Evolutionary conservation across 1,140 invertebrate species (phyloP).

Genomic region (Cephus cinctus): DNA sequence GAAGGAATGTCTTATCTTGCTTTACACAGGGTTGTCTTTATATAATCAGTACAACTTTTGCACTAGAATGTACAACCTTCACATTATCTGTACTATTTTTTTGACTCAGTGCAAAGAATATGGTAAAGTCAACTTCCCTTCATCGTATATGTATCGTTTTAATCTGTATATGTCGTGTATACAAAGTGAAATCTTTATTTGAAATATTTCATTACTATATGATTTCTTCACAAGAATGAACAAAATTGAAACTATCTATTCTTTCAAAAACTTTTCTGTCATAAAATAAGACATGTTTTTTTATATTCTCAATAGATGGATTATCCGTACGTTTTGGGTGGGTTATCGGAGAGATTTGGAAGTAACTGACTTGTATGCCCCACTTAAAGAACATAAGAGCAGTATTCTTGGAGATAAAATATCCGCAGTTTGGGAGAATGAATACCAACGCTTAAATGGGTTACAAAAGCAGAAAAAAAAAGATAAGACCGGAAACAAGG

Average conservation of each 20-base stretch:
- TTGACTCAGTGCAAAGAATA: too few relatives aligned
- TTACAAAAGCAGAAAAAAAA: slow-evolving; percentile 22
- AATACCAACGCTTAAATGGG: slow-evolving; percentile 27
- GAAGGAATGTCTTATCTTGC: too few relatives aligned
- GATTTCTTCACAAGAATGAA: neutral
- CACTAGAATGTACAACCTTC: too few relatives aligned
- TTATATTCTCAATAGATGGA: slow-evolving; percentile 58
- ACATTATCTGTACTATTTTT: too few relatives aligned
- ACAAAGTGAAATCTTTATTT: slow-evolving; percentile 2
- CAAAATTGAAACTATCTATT: neutral
- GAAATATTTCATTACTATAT: neutral
- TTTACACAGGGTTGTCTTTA: too few relatives aligned
- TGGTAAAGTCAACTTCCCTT: slow-evolving; percentile 26
- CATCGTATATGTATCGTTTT: neutral
- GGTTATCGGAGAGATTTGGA: slow-evolving; percentile 70
- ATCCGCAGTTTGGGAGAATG: slow-evolving; percentile 39
- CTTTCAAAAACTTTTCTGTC: neutral
- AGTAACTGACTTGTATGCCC: slow-evolving; percentile 66
- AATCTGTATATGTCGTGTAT: slow-evolving; percentile 6
- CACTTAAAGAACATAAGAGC: slow-evolving; percentile 62
- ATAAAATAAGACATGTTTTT: neutral
- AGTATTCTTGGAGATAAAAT: slow-evolving; percentile 53
- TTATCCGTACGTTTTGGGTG: slow-evolving; percentile 65
- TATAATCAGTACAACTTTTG: too few relatives aligned
- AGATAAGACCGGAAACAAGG: slow-evolving; percentile 16